Base-by-base conservation (phyloP, 35 echinoderm and acorn worm genomes). In the Apostichopus californicus region DNA sequence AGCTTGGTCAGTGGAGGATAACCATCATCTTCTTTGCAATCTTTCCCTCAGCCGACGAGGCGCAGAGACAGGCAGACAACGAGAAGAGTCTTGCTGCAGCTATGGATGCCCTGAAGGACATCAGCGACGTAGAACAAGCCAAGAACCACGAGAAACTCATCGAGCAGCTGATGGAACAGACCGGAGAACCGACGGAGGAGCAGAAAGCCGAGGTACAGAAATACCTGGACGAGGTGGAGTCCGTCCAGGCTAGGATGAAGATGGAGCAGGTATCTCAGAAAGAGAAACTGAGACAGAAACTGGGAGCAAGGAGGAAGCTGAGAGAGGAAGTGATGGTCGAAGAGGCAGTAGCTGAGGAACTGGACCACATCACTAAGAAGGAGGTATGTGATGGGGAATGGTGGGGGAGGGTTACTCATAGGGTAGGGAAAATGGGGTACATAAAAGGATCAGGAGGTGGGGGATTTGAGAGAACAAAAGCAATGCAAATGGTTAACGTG, bases 341-440 rank as follows among this genome's bases (percentile, higher is more conserved):
- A 90, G 92, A 98, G 24, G 92, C 96, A 3, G 96, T 95, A 11
- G 81, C 88, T 46, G 93, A 92, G 77, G 94, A 98, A 90, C 83
- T 98, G 92, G 92, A 98, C 23, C 92, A 95, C 77, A 93, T 98
- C 92, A 98, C 88, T 55, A 98, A 98, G 78, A 90, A 98, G 90
- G 94, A 98, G 94, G 95, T 96, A 20, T 84, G 79, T 55, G 26
- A n/a, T 55, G 8, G 6, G 3, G 22, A 46, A 46, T 2, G 34
- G 26, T 28, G 26, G 34, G 34, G 3, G 2, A 0, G 34, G 34
- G 34, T 46, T 46, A 46, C 34, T 46, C 34, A 46, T 46, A 46
- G 34, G 34, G 34, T 3, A 46, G 3, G 34, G 34, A 4, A 46
- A 46, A 46, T 46, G 34, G 18, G 7, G 25, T 20, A 77, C 14